phyloP scores from a whole-genome alignment of 2,797 vertebrate species.

The Potorous gilbertii region DNA sequence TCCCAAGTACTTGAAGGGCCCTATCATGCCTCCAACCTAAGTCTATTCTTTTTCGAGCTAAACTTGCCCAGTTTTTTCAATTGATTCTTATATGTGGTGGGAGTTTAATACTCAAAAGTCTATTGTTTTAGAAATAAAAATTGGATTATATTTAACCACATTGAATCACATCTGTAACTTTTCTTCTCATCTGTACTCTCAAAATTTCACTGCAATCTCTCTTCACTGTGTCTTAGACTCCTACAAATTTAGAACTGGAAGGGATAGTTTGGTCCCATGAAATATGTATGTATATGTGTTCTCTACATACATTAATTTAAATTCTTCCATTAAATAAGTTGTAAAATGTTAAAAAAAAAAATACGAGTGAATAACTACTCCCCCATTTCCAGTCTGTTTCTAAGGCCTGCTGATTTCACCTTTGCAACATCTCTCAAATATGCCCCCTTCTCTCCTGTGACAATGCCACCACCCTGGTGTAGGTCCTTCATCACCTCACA shows the following conservation, averaged over 20 bases:
- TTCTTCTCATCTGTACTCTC: background rate
- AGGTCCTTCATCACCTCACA: background rate
- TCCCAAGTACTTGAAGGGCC: background rate
- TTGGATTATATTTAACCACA: background rate
- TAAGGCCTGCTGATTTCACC: background rate
- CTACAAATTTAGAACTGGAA: background rate
- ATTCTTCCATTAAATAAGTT: background rate
- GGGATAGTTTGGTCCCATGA: background rate
- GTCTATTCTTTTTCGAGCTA: background rate
- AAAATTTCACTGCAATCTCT: background rate
- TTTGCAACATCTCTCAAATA: background rate
- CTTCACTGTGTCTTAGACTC: background rate
- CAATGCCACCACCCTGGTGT: background rate
- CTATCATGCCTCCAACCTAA: background rate
- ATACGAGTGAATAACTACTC: background rate
- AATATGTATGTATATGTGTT: background rate
- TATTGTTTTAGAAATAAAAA: background rate
- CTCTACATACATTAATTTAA: background rate
- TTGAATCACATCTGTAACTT: background rate
- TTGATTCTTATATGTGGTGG: background rate
- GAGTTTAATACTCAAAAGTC: background rate
- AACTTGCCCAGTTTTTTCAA: background rate
- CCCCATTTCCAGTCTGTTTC: background rate
- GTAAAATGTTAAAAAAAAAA: background rate
- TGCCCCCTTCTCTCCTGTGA: background rate